phyloP scores from a whole-genome alignment of 1,140 invertebrate species.

The Archivesica marissinica region DNA sequence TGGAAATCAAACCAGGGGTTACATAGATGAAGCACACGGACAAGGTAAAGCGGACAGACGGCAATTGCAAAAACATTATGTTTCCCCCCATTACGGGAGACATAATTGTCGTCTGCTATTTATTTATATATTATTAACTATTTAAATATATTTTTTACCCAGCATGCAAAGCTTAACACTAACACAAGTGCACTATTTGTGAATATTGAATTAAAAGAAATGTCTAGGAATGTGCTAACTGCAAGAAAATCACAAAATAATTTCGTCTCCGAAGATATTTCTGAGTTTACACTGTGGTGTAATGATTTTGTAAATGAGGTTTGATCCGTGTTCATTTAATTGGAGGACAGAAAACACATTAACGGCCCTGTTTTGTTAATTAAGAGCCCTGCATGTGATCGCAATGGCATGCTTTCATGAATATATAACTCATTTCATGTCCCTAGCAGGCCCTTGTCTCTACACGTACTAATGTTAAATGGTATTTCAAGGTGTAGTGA shows the following conservation, averaged over 20 bases:
- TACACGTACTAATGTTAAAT: slow-evolving; percentile 1
- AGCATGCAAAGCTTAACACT: too few species aligned
- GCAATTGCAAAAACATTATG: too few species aligned
- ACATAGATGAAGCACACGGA: too few species aligned
- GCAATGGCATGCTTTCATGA: slow-evolving; percentile 26
- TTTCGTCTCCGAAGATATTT: not conserved
- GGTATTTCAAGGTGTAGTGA: not conserved
- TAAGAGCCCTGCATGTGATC: slow-evolving; percentile 7
- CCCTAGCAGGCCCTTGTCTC: not conserved
- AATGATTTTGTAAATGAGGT: not conserved
- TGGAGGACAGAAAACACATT: slow-evolving; percentile 2
- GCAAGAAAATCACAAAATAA: not conserved
- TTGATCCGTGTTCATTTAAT: slow-evolving; percentile 20
- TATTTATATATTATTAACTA: too few species aligned
- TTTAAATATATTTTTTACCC: too few species aligned
- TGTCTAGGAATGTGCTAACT: too few species aligned
- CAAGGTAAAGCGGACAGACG: too few species aligned
- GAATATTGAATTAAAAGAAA: too few species aligned
- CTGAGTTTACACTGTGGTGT: not conserved
- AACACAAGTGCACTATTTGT: too few species aligned
- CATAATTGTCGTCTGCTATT: too few species aligned
- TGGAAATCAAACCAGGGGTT: too few species aligned
- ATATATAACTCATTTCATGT: not conserved
- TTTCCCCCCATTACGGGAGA: too few species aligned
- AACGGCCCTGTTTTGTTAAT: slow-evolving; percentile 19